Conservation (phyloP, 2,113 vertebrate species). For the Oncorhynchus tshawytscha region DNA sequence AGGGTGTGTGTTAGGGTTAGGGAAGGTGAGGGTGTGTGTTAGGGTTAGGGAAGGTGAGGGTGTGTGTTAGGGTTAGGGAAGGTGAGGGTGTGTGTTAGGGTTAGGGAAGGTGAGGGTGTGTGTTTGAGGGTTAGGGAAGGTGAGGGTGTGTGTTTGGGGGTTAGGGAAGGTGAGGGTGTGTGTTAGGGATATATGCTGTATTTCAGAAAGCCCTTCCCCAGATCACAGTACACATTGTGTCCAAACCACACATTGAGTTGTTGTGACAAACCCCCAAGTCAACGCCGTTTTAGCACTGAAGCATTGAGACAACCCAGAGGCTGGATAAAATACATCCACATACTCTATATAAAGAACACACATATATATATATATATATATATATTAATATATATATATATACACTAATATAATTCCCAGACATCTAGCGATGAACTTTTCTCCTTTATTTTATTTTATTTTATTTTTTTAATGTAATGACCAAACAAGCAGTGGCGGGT, state of each 20-base stretch:
- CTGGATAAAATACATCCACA: not conserved
- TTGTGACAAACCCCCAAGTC: not conserved
- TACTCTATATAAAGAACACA: not conserved
- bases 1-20: no score
- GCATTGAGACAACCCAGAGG: not conserved
- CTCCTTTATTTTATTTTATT: not conserved
- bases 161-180: not conserved
- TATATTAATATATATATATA: not conserved
- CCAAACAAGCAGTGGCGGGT: not conserved
- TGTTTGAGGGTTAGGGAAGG: no score
- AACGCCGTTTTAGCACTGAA: not conserved
- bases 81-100: no score
- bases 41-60: not conserved
- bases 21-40: no score
- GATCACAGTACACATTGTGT: not conserved
- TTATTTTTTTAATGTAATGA: not conserved
- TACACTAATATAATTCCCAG: not conserved
- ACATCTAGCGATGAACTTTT: not conserved
- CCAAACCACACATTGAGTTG: conserved; percentile 2
- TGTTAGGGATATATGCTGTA: conserved; percentile 11
- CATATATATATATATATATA: no score
- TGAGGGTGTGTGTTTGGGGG: no score
- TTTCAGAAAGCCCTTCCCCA: conserved; percentile 8
- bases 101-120: no score
- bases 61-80: not conserved